Evolutionary conservation across 2,888 invertebrate genomes (phyloP).

Genomic region (Sinopyrophorus schimmeli): DNA sequence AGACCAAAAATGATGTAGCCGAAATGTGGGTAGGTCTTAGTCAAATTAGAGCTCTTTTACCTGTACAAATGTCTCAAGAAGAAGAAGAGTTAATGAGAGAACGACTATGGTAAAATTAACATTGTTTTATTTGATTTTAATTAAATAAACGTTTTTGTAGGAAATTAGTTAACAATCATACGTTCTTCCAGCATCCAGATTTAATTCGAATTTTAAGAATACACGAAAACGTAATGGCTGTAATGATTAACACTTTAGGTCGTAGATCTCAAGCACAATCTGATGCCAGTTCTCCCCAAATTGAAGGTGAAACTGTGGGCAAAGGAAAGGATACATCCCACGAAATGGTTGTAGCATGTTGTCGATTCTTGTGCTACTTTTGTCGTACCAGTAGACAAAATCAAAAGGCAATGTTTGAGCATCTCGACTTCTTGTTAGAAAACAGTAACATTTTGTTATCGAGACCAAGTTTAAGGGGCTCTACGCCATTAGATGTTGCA

Average conservation of each 20-base stretch:
- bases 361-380: slow-evolving; percentile 99
- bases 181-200: slow-evolving; percentile 99
- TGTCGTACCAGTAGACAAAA: slow-evolving; percentile 97
- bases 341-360: slow-evolving; percentile 99
- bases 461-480: slow-evolving; percentile 92
- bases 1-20: slow-evolving; percentile 89
- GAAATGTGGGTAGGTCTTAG: slow-evolving; percentile 96
- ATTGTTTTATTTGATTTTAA: slow-evolving; percentile 10
- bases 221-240: slow-evolving; percentile 99
- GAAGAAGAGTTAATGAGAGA: slow-evolving; percentile 97
- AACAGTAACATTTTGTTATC: slow-evolving; percentile 97
- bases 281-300: slow-evolving; percentile 72
- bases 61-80: slow-evolving; percentile 98
- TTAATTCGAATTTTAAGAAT: slow-evolving; percentile 93
- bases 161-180: slow-evolving; percentile 97
- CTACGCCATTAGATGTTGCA: slow-evolving; percentile 97
- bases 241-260: slow-evolving; percentile 99
- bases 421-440: slow-evolving; percentile 95
- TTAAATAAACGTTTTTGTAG: no score
- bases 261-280: slow-evolving; percentile 88
- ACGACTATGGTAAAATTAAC: slow-evolving; percentile 75
- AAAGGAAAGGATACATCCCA: slow-evolving; percentile 90
- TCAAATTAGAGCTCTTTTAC: slow-evolving; percentile 90
- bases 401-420: slow-evolving; percentile 99
- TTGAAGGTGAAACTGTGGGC: slow-evolving; percentile 59